Conservation (phyloP, 2,797 vertebrate genomes). For the Clarias pachynema region DNA sequence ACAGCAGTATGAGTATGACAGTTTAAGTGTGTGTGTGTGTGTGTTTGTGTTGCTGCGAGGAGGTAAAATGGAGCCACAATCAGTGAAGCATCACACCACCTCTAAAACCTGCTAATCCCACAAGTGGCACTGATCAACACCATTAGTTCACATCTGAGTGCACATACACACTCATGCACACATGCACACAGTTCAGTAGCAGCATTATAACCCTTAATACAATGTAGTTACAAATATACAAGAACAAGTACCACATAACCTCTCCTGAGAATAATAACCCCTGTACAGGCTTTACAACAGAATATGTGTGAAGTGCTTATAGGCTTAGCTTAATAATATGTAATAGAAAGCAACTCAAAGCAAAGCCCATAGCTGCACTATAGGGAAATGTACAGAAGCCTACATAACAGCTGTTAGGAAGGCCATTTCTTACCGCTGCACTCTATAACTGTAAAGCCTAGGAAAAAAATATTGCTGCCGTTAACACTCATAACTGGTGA, state of each 20-base stretch:
- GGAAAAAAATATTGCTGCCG: background rate
- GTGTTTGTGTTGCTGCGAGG: background rate
- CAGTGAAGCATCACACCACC: conserved; percentile 1
- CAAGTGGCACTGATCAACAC: conserved; percentile 16
- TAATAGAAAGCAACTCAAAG: conserved; percentile 10
- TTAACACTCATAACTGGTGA: background rate
- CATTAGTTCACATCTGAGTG: background rate
- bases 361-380: conserved; percentile 19
- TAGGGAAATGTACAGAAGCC: conserved; percentile 20
- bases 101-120: conserved; percentile 51
- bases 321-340: background rate
- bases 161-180: background rate
- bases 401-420: conserved; percentile 3
- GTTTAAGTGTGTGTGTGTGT: background rate
- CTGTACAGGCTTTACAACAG: background rate
- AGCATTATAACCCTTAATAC: background rate
- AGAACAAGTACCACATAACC: background rate
- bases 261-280: background rate
- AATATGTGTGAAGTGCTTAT: conserved; percentile 3
- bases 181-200: background rate
- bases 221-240: background rate
- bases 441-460: background rate
- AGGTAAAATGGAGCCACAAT: background rate
- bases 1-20: background rate
- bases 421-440: background rate